Conservation (phyloP, 2,888 invertebrate genomes). For the Nebria brevicollis region DNA sequence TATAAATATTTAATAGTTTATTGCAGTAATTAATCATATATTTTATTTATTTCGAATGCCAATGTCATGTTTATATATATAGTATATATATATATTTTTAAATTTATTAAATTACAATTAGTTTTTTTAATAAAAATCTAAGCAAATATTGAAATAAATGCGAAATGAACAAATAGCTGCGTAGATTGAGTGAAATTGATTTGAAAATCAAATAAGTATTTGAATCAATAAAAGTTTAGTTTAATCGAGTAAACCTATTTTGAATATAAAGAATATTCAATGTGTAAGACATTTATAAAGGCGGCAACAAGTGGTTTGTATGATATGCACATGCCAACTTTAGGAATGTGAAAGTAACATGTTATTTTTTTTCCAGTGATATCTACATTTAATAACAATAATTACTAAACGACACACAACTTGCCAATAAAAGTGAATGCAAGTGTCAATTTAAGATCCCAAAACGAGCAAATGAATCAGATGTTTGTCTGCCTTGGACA, state of each 20-base stretch:
- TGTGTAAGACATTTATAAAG: neutral
- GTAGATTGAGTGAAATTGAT: neutral
- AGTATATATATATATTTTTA: too few relatives aligned
- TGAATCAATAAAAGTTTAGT: too few relatives aligned
- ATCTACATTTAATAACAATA: neutral
- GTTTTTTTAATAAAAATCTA: neutral
- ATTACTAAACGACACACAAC: neutral
- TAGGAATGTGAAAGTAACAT: neutral
- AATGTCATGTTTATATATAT: neutral
- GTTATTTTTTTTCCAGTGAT: neutral
- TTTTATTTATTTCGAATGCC: neutral
- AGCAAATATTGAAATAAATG: too few relatives aligned
- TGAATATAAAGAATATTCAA: neutral
- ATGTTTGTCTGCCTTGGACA: neutral
- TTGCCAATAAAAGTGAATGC: neutral
- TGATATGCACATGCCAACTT: neutral
- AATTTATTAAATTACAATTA: neutral
- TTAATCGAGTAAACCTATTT: too few relatives aligned
- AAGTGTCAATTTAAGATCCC: too few relatives aligned
- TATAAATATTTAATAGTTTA: neutral
- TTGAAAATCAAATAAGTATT: too few relatives aligned
- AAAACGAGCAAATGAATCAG: too few relatives aligned
- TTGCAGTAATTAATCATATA: neutral
- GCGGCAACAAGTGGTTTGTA: slow-evolving; percentile 1
- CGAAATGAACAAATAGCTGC: neutral